Base-by-base conservation (phyloP, 2,888 invertebrate genomes). In the Apamea anceps region DNA sequence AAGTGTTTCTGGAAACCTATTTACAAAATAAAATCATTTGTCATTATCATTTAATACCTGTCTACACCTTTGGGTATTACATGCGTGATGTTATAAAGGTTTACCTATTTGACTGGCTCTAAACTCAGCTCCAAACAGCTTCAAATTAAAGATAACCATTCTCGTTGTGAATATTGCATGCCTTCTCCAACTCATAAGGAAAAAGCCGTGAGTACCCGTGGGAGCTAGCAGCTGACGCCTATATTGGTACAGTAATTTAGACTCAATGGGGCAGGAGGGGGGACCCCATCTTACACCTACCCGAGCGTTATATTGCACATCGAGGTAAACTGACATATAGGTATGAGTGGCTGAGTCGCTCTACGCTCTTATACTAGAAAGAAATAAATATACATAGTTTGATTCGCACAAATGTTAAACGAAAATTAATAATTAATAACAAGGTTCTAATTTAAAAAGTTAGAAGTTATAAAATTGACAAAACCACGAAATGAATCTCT, bases 191-290 rank as follows among this genome's bases (percentile, higher is more conserved):
- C 66, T 37, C 71, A 74, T 79, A 67, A 84, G 82, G 85, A 84
- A 84, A 84, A 65, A 28, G 32, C 25, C 63, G 75, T 51, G 73
- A 60, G 67, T 54, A 80, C 32, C n/a, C 85, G 73, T 63, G 85
- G 28, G 66, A 84, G 18, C 18, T 1, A 42, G 1, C 84, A 84
- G 73, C 84, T 84, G 85, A 66, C 84, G 85, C 70, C 28, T 54
- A 67, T 79, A 84, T 84, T 74, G 85, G 57, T 32, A 63, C 70
- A 63, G 80, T 80, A 77, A 84, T 80, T 84, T 84, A 60, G 73
- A 72, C 79, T 45, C 75, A 75, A 83, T 71, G 72, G 77, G 65
- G 42, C 32, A 4, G 28, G 62, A 37, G 45, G 68, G 28, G 63
- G 21, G 28, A 45, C 54, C 63, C 25, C 48, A 66, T 32, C 42